phyloP scores from a whole-genome alignment of 2,797 vertebrate species.

The Gallinago solitaria region DNA sequence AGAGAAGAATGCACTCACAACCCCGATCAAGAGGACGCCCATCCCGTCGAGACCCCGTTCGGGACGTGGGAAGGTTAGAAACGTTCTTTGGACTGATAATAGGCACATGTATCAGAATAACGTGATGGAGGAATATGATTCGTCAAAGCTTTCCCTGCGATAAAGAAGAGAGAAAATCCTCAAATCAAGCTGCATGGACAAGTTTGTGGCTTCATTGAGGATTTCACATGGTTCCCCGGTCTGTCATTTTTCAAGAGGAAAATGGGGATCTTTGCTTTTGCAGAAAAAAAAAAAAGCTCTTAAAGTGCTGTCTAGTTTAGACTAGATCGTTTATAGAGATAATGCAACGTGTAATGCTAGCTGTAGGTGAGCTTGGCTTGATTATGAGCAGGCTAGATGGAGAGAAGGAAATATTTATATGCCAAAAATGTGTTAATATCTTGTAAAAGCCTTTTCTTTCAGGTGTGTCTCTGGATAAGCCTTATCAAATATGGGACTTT shows the following conservation, averaged over 20 bases:
- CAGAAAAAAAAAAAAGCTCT: slow-evolving; percentile 66
- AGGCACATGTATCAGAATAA: slow-evolving; percentile 88
- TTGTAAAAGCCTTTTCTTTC: slow-evolving; percentile 95
- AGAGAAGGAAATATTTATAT: slow-evolving; percentile 79
- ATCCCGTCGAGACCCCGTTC: slow-evolving; percentile 89
- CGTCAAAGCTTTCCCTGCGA: slow-evolving; percentile 83
- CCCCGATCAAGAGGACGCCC: slow-evolving; percentile 93
- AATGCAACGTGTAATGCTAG: slow-evolving; percentile 66
- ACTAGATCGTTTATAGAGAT: slow-evolving; percentile 70
- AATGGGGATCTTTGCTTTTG: slow-evolving; percentile 80
- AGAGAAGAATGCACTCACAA: slow-evolving; percentile 94
- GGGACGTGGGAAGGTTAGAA: slow-evolving; percentile 99
- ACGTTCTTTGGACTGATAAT: slow-evolving; percentile 95
- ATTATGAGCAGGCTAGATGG: slow-evolving; percentile 76
- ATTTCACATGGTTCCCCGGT: slow-evolving; percentile 82
- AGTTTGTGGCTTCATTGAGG: slow-evolving; percentile 89
- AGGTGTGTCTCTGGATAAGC: slow-evolving; percentile 90
- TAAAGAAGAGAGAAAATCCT: slow-evolving; percentile 89
- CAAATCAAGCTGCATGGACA: slow-evolving; percentile 89
- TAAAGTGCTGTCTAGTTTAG: slow-evolving; percentile 74
- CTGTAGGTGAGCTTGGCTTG: slow-evolving; percentile 77
- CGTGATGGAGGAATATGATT: slow-evolving; percentile 86
- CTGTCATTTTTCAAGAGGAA: slow-evolving; percentile 83
- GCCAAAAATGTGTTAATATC: slow-evolving; percentile 87
- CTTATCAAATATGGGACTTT: slow-evolving; percentile 89